Evolutionary conservation across 2,113 vertebrate genomes (phyloP).

Genomic region (Alligator sinensis): DNA sequence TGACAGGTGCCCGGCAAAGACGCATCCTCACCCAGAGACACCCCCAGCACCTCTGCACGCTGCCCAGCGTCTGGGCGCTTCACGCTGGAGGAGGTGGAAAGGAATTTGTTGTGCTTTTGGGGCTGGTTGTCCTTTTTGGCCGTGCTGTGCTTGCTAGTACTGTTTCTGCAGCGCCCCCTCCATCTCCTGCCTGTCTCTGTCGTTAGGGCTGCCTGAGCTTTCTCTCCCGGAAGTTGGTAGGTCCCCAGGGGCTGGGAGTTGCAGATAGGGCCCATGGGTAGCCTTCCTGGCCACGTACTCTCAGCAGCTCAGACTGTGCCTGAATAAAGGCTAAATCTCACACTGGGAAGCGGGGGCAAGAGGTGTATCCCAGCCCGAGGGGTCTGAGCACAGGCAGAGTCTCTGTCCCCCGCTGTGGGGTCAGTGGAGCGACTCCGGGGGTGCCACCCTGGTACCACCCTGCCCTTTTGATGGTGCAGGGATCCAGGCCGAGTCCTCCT

Average conservation of each 20-base stretch:
- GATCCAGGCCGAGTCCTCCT: neutral
- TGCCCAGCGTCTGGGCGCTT: neutral
- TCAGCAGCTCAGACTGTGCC: neutral
- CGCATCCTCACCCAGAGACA: rapidly evolving
- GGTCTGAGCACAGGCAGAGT: neutral
- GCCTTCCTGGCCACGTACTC: rapidly evolving
- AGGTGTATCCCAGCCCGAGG: rapidly evolving
- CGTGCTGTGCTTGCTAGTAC: constrained; percentile 56
- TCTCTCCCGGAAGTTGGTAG: rapidly evolving
- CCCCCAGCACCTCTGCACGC: rapidly evolving
- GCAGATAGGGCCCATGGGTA: neutral
- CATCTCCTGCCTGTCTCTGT: constrained; percentile 51
- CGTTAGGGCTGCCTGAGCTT: constrained; percentile 11
- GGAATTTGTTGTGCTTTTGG: constrained; percentile 45
- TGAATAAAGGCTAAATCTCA: rapidly evolving
- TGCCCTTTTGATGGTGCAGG: neutral
- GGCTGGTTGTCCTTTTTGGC: constrained; percentile 45
- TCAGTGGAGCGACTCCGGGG: neutral
- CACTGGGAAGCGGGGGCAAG: rapidly evolving
- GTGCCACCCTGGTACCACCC: neutral
- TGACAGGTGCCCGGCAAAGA: rapidly evolving
- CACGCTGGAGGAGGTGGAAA: constrained; percentile 37
- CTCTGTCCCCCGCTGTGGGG: no score
- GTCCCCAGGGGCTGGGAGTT: neutral
- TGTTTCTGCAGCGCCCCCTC: constrained; percentile 64